Base-by-base conservation (phyloP, 2,888 invertebrate species). In the Hydroisotoma schaefferi region DNA sequence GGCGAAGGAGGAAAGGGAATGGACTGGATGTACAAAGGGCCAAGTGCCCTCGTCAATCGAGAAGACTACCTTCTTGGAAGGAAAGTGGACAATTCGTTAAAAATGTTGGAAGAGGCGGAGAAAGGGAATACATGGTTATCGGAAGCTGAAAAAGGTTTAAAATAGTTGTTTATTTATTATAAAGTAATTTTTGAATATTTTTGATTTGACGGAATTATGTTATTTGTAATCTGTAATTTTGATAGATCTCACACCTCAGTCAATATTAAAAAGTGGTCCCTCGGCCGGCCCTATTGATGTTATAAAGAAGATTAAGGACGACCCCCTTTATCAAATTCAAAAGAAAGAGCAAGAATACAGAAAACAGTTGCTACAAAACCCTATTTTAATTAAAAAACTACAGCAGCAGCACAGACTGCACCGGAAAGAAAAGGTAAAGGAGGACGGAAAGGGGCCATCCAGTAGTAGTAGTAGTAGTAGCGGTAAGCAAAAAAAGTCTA, bases 51-150 rank as follows among this genome's bases (percentile, higher is more conserved):
- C 69, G 82, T 85, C 0, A 87, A 93, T 72, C 81, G 88, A 27
- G 94, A 95, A 76, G 93, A 94, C 67, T 95, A 94, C 79, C 80
- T 95, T 25, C 79, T 92, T 37, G 94, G 94, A 0, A 84, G 87
- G 73, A 80, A 85, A 46, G 83, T 90, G 58, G 93, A 93, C 73
- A 90, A 89, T 77, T 84, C 85, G 53, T 85, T 89, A 77, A 76
- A 78, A 52, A 87, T 89, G 65, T 80, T 84, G 64, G 74, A 85
- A 55, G 81, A 82, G 55, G 80, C 81, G 22, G 85, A 87, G 73
- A 81, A 81, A 69, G 73, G 72, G 27, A 68, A 68, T 29, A 61
- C 40, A 6, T 70, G 67, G 48, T 62, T 52, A 20, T 52, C 51
- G 40, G 70, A 70, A 59, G 71, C 66, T 52, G 65, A 70, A 55